Evolutionary conservation across 2,113 vertebrate species (phyloP).

Genomic region (Pomatostomus ruficeps): DNA sequence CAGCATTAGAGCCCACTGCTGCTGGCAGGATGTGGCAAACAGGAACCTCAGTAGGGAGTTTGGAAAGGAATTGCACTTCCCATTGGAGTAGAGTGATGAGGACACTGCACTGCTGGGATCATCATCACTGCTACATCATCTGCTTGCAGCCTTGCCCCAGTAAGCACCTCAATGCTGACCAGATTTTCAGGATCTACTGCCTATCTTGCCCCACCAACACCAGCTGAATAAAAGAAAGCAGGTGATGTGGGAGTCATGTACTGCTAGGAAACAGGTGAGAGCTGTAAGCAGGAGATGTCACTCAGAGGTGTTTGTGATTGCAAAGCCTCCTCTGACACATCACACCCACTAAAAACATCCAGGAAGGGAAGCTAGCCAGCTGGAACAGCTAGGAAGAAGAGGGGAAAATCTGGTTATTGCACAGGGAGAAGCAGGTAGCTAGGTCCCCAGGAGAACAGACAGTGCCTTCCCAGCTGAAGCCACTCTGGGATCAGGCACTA

Average conservation of each 20-base stretch:
- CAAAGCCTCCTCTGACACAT: background rate
- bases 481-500: background rate
- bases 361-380: background rate
- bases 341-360: background rate
- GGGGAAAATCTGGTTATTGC: background rate
- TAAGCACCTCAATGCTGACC: background rate
- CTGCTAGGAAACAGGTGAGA: background rate
- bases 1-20: background rate
- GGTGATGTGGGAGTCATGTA: rapidly evolving
- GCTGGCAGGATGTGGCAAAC: background rate
- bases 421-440: background rate
- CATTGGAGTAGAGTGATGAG: background rate
- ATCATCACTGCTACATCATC: background rate
- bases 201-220: background rate
- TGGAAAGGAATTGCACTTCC: background rate
- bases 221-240: background rate
- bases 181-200: background rate
- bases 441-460: background rate
- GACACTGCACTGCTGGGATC: background rate
- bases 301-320: background rate
- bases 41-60: background rate
- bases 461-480: background rate
- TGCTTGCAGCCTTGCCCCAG: background rate
- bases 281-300: background rate
- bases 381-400: background rate